These are phyloP conservation scores for Tympanuchus pallidicinctus DNA, from an alignment of 2,113 vertebrate species.

Conservation along the genomic window DNA sequence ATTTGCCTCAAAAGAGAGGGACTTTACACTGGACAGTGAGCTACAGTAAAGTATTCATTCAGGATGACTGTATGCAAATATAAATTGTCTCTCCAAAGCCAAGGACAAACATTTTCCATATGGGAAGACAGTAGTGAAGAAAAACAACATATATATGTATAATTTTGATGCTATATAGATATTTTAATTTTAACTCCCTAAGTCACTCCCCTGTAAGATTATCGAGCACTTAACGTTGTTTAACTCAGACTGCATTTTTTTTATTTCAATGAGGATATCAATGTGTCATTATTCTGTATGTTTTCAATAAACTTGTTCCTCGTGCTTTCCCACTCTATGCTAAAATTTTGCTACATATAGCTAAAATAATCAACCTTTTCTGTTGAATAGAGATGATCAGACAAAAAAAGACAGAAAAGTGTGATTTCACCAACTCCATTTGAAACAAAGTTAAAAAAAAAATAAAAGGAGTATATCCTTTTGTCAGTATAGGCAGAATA, in stretches of 20 bases:
- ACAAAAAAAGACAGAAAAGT: not conserved
- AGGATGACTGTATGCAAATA: not conserved
- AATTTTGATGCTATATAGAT: not conserved
- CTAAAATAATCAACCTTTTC: not conserved
- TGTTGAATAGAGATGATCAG: not conserved
- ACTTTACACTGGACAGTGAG: not conserved
- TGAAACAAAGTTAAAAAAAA: not conserved
- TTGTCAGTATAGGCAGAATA: not conserved
- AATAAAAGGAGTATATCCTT: fast-evolving
- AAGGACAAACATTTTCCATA: not conserved
- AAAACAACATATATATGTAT: not conserved
- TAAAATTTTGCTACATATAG: not conserved
- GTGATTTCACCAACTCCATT: not conserved
- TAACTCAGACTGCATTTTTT: not conserved
- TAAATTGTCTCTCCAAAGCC: not conserved
- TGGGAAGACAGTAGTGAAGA: not conserved
- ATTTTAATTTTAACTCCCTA: not conserved
- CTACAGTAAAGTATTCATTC: not conserved
- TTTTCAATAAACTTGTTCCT: not conserved
- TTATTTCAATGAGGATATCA: fast-evolving
- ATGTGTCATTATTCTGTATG: not conserved
- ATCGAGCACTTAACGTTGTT: not conserved
- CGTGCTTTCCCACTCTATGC: not conserved
- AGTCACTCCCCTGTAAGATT: not conserved
- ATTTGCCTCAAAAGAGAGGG: not conserved